Percentiles rank a stretch among this genome's conserved stretches.
Conservation (phyloP, 2,113 vertebrate species). For the Ellobius talpinus region DNA sequence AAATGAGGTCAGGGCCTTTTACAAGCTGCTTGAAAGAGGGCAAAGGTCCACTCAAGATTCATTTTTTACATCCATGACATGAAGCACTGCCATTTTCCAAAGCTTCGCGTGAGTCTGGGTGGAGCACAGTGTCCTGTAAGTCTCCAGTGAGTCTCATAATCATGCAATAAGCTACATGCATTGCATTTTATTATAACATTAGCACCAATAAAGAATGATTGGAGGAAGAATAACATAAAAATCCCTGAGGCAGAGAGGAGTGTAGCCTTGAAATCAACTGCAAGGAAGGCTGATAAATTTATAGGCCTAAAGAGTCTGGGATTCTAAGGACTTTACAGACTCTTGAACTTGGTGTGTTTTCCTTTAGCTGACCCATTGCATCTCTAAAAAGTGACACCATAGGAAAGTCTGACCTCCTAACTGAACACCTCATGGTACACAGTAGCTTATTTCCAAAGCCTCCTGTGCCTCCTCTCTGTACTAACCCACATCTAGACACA, state of each 20-base stretch:
- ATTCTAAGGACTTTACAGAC: conserved; percentile 34
- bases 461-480: not conserved
- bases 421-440: not conserved
- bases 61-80: not conserved
- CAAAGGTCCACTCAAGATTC: not conserved
- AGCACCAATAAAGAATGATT: conserved; percentile 76
- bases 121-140: not conserved
- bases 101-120: not conserved
- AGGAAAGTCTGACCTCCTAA: not conserved
- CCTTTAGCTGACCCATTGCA: not conserved
- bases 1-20: not conserved
- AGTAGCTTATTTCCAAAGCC: not conserved
- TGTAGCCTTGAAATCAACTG: conserved; percentile 63
- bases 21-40: not conserved
- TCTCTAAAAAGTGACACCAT: not conserved
- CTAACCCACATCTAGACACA: not conserved
- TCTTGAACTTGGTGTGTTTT: not conserved
- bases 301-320: not conserved
- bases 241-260: conserved; percentile 66
- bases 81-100: not conserved
- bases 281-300: conserved; percentile 36
- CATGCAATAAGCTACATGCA: conserved; percentile 29
- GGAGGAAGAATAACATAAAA: conserved; percentile 70
- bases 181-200: conserved; percentile 64
- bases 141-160: conserved; percentile 55